These are phyloP conservation scores for Boloria selene DNA, from an alignment of 2,888 invertebrate species.

Conservation along the genomic window DNA sequence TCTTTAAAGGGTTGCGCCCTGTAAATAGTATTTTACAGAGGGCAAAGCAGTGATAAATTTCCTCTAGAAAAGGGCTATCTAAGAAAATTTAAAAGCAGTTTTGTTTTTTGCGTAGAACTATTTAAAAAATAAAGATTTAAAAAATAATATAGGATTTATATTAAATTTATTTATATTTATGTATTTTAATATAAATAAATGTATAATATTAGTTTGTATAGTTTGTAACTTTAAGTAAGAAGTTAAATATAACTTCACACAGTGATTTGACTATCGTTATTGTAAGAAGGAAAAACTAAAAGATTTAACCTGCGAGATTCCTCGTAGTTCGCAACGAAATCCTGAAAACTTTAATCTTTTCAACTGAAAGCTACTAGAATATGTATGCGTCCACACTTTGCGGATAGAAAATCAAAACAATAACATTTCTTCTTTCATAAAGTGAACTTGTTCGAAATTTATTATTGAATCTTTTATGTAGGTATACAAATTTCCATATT, in stretches of 20 bases:
- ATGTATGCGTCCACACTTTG: slow-evolving; percentile 53
- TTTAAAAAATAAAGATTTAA: no score
- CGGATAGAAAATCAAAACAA: slow-evolving; percentile 53
- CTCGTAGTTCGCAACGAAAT: slow-evolving; percentile 44
- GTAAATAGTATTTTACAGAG: slow-evolving; percentile 40
- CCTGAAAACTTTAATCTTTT: slow-evolving; percentile 47
- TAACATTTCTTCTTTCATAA: slow-evolving; percentile 45
- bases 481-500: neutral
- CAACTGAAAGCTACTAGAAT: slow-evolving; percentile 56
- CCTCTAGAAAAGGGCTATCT: slow-evolving; percentile 27
- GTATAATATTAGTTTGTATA: no score
- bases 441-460: slow-evolving; percentile 12
- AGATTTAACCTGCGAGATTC: slow-evolving; percentile 27
- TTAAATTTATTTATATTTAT: no score
- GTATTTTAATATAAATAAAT: no score
- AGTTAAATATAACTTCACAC: no score
- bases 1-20: slow-evolving; percentile 37
- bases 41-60: slow-evolving; percentile 43
- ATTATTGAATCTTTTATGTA: neutral
- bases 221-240: no score
- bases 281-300: slow-evolving; percentile 6
- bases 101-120: no score
- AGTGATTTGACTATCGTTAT: neutral
- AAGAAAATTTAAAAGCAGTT: slow-evolving; percentile 33
- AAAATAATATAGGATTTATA: no score